phyloP scores from a whole-genome alignment of 2,888 invertebrate genomes.

The Halictus quadricinctus region DNA sequence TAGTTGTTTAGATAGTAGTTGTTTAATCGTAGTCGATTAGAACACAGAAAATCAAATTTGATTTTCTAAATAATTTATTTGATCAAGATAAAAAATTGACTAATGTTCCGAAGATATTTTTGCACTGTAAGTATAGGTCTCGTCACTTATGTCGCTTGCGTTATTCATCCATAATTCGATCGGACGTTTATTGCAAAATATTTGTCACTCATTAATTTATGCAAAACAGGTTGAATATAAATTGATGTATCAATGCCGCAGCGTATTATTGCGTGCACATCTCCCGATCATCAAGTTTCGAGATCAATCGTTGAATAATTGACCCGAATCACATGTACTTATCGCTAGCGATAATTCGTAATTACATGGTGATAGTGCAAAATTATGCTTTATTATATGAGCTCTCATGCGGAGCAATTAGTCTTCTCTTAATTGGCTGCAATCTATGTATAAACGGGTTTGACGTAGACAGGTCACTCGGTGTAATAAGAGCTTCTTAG shows the following conservation, averaged over 20 bases:
- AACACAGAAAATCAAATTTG: background rate
- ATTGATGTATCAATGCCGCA: background rate
- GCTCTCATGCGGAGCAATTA: background rate
- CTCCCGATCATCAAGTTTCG: background rate
- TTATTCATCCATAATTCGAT: background rate
- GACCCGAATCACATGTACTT: background rate
- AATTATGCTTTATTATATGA: conserved; percentile 16
- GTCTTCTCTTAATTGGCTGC: conserved; percentile 11
- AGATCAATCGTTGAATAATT: background rate
- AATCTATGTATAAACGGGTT: conserved; percentile 38
- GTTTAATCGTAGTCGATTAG: too few relatives aligned
- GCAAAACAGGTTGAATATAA: background rate
- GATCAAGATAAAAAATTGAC: background rate
- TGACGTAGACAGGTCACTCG: background rate
- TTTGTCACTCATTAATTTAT: background rate
- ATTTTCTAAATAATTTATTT: background rate
- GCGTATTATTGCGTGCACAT: background rate
- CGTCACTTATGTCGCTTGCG: background rate
- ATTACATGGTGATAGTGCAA: conserved; percentile 17
- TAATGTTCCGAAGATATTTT: background rate
- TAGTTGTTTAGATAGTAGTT: too few relatives aligned
- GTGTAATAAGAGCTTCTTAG: too few relatives aligned
- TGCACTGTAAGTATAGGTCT: background rate
- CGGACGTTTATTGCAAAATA: background rate
- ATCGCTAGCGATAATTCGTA: background rate